Base-by-base conservation (phyloP, 2,113 vertebrate species). In the Lampris megalopsis region DNA sequence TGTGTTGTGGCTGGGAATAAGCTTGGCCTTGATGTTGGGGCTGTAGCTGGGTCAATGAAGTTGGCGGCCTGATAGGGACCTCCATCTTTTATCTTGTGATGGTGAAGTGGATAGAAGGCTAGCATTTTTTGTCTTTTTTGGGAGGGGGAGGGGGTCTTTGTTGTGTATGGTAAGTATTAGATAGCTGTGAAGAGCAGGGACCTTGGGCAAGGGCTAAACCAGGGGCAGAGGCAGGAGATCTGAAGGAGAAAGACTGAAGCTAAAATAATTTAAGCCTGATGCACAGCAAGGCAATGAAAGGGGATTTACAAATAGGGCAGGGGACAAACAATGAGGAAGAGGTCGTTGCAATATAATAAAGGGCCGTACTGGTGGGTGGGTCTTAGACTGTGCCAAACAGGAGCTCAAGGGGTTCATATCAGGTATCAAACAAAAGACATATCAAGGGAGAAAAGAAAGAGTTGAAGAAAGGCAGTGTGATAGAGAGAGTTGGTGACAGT, bases 351-450 rank as follows among this genome's bases (percentile, higher is more conserved):
- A 45, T 5, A 48, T 47, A 77, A 58, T 52, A 54, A n/a, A 54
- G 66, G 35, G 45, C 35, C 67, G 70, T 73, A 62, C 63, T 47
- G 75, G 80, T 81, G 73, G 75, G 78, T 66, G 72, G 74, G 66
- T 35, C 69, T 78, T 53, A 70, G 47, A 64, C 59, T 59, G 41
- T 67, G 81, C 66, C 79, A 84, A 84, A 71, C 73, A 86, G 71
- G 80, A 79, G 79, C 73, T 68, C 9, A 48, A 73, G 69, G 82
- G 79, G 73, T 78, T 87, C 71, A 62, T 81, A 86, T 89, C 85
- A 88, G 79, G 62, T 68, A 49, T 79, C 5, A 38, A 82, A 88
- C 76, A 70, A 85, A 79, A 77, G 81, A 80, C 76, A 41, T 75
- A 85, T 77, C 71, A 76, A 45, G 56, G 40, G 47, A 80, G 76